A percentile compares a stretch with the other conserved stretches of the same genome.
Conservation (phyloP, 2,888 invertebrate species). For the Megamerina dolium region DNA sequence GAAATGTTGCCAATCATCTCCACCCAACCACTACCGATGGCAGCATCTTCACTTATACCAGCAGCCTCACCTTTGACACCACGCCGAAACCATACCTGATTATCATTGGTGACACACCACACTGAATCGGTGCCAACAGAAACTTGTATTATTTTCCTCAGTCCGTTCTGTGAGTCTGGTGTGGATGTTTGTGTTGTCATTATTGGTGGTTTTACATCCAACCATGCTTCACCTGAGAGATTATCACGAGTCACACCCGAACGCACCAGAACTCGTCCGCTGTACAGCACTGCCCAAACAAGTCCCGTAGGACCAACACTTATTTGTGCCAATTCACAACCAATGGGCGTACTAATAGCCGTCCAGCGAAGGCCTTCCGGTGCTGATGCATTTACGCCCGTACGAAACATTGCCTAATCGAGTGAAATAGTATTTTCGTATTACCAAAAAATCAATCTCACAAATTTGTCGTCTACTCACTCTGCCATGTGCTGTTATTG, state of each 20-base stretch:
- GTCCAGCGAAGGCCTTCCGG: constrained; percentile 88
- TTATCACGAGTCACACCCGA: constrained; percentile 74
- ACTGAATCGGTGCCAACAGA: constrained; percentile 75
- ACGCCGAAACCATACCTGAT: constrained; percentile 83
- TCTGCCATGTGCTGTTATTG: constrained; percentile 84
- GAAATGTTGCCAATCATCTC: constrained; percentile 84
- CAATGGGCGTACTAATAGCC: constrained; percentile 67
- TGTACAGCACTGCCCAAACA: constrained; percentile 81
- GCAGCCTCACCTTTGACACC: constrained; percentile 63
- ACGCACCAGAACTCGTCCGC: constrained; percentile 76
- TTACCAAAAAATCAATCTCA: background rate
- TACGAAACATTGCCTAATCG: constrained; percentile 73
- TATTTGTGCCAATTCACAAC: constrained; percentile 77
- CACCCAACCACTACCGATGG: constrained; percentile 80
- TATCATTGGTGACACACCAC: constrained; percentile 73
- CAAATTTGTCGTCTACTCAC: constrained; percentile 46
- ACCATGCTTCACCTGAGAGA: constrained; percentile 63
- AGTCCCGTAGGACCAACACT: constrained; percentile 80
- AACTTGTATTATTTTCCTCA: constrained; percentile 68
- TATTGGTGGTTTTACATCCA: constrained; percentile 73
- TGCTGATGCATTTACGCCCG: constrained; percentile 70
- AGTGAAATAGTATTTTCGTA: background rate
- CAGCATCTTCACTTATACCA: constrained; percentile 67
- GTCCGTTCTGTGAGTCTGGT: constrained; percentile 49
- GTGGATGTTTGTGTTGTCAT: constrained; percentile 44